These are phyloP conservation scores for Oxyruncus cristatus DNA, from an alignment of 2,113 vertebrate genomes.

Conservation along the genomic window DNA sequence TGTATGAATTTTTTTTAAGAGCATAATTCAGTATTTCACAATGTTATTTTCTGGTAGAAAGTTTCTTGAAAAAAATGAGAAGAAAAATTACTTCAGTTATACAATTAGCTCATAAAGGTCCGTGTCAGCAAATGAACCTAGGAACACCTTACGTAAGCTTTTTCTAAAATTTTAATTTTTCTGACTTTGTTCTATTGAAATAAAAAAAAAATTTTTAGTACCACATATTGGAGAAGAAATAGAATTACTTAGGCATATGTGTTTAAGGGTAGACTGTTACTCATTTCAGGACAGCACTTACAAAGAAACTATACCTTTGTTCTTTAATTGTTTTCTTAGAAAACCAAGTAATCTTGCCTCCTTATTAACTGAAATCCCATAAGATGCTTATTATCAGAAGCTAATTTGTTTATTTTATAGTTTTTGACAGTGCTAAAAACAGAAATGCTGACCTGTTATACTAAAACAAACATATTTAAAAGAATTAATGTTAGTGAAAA, in stretches of 20 bases:
- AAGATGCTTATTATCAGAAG: constrained; percentile 36
- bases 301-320: not conserved
- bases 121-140: not conserved
- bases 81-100: not conserved
- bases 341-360: constrained; percentile 26
- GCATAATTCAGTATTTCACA: not conserved
- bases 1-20: not conserved
- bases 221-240: not conserved
- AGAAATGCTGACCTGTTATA: not conserved
- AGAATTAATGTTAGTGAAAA: not conserved
- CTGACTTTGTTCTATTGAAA: not conserved
- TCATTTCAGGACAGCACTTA: not conserved
- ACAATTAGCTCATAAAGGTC: not conserved
- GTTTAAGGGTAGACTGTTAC: not conserved
- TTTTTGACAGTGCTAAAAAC: not conserved
- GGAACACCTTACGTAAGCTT: not conserved
- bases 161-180: not conserved
- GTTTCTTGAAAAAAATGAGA: not conserved
- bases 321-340: not conserved
- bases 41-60: not conserved
- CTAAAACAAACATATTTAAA: not conserved
- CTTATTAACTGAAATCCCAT: constrained; percentile 25
- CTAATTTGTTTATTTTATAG: not conserved
- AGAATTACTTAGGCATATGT: not conserved
- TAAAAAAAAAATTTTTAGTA: not conserved